These are phyloP conservation scores for Scomber japonicus DNA, from an alignment of 2,113 vertebrate genomes.

Conservation along the genomic window DNA sequence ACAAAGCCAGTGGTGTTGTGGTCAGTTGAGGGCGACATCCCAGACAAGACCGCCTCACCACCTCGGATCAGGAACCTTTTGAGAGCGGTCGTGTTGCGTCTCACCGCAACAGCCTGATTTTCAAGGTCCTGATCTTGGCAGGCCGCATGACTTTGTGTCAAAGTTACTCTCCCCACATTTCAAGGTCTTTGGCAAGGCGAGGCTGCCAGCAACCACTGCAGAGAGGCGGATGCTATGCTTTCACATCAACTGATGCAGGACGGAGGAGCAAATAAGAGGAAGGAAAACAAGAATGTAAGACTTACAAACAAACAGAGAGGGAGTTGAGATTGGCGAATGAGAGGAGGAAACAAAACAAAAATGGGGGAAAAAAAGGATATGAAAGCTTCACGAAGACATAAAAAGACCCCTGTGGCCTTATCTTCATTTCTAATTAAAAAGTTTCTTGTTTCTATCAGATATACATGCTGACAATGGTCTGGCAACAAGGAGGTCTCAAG, in stretches of 20 bases:
- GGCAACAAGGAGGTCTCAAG: conserved; percentile 23
- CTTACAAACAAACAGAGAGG: conserved; percentile 16
- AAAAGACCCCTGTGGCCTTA: neutral
- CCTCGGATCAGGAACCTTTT: neutral
- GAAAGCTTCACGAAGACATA: neutral
- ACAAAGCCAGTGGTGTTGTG: conserved; percentile 39
- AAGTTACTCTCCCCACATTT: conserved; percentile 45
- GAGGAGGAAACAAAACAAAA: conserved; percentile 15
- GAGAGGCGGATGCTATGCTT: conserved; percentile 34
- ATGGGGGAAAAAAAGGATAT: conserved; percentile 10
- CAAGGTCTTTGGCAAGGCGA: conserved; percentile 45
- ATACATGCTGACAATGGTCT: conserved; percentile 12
- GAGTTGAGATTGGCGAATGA: neutral
- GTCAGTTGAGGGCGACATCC: conserved; percentile 36
- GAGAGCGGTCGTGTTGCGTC: conserved; percentile 41
- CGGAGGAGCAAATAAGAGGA: conserved; percentile 30
- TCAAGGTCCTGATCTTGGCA: conserved; percentile 49
- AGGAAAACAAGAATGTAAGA: conserved; percentile 31
- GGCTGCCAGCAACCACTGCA: conserved; percentile 24
- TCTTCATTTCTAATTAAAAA: conserved; percentile 34
- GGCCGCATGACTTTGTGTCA: conserved; percentile 39
- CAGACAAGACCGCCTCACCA: neutral
- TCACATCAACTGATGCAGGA: conserved; percentile 22
- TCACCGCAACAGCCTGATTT: conserved; percentile 23
- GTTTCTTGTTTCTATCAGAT: conserved; percentile 40